Conservation (phyloP, 2,113 vertebrate genomes). For the Chaetops frenatus region DNA sequence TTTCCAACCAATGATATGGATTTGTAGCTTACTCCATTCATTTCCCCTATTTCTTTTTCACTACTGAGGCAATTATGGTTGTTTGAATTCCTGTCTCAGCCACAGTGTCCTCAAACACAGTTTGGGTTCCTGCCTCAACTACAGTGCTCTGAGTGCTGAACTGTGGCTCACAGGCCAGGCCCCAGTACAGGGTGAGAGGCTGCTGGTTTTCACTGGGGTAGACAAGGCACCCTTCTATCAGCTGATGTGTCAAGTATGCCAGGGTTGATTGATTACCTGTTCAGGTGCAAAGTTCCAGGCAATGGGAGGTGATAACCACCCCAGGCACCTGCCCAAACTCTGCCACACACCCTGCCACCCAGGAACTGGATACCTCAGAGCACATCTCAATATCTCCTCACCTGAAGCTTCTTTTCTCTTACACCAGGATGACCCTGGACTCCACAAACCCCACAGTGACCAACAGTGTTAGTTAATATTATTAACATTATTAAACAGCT, state of each 20-base stretch:
- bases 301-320: neutral
- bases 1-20: neutral
- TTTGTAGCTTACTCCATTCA: neutral
- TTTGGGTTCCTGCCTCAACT: neutral
- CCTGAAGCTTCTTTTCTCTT: neutral
- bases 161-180: neutral
- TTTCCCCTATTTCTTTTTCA: neutral
- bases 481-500: neutral
- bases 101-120: neutral
- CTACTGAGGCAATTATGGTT: neutral
- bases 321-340: neutral
- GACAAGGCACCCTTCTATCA: neutral
- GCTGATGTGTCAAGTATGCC: neutral
- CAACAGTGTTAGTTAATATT: neutral
- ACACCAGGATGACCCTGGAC: neutral
- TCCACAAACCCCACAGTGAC: neutral
- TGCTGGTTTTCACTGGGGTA: neutral
- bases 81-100: neutral
- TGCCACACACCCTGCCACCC: neutral
- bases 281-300: neutral
- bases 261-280: neutral
- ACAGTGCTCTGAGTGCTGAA: neutral
- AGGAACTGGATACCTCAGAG: neutral
- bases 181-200: neutral
- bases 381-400: neutral